phyloP scores from a whole-genome alignment of 1,140 invertebrate species.

The Panagrolaimus sp. region DNA sequence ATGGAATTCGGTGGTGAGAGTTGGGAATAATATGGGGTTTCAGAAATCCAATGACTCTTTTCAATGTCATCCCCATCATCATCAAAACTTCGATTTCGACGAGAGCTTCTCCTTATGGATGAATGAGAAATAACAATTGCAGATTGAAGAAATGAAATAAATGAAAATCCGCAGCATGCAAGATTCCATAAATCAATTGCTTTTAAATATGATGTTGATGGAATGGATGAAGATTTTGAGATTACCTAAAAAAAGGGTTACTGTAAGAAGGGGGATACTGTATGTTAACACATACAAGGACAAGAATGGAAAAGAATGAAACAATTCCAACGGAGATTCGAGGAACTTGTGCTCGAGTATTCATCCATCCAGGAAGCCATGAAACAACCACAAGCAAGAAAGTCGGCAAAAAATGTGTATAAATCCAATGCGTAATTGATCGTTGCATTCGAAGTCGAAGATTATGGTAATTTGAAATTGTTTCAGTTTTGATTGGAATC shows the following conservation, averaged over 20 bases:
- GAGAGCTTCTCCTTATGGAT: not conserved
- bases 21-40: slow-evolving; percentile 6
- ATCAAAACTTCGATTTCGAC: slow-evolving; percentile 1
- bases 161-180: not conserved
- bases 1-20: not conserved
- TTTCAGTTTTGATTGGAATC: not conserved
- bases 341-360: not conserved
- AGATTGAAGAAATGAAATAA: slow-evolving; percentile 8
- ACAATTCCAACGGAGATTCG: not conserved
- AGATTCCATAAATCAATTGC: slow-evolving; percentile 8
- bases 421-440: not conserved
- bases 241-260: too few relatives aligned
- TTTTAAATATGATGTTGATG: slow-evolving; percentile 1
- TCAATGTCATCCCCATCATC: not conserved
- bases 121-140: not conserved
- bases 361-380: slow-evolving; percentile 11
- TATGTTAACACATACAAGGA: not conserved
- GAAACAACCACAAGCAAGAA: not conserved
- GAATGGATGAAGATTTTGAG: not conserved
- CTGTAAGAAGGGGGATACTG: too few relatives aligned
- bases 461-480: slow-evolving; percentile 13
- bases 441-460: not conserved
- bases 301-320: not conserved
- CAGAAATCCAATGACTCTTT: not conserved
- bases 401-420: slow-evolving; percentile 1